Base-by-base conservation (phyloP, 92 coral and sea anemone genomes). In the Zoanthus gigantus region DNA sequence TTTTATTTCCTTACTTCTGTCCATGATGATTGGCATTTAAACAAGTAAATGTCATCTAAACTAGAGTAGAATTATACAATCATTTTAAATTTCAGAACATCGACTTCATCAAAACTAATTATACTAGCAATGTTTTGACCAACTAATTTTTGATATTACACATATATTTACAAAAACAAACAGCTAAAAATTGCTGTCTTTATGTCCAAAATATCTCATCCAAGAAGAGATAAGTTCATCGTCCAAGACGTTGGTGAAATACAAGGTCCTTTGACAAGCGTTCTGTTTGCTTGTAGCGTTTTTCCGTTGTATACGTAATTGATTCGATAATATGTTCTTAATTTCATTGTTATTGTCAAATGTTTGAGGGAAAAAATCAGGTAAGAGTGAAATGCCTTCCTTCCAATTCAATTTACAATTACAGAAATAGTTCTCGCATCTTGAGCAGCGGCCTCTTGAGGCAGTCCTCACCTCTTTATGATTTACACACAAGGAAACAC, bases 181-280 rank as follows among this genome's bases (percentile, higher is more conserved):
- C 42, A 18, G 63, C 58, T 81, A 65, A 66, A 66, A 13, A 16
- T 17, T 53, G 16, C 9, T 46, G 47, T 81, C 85, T 63, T 81
- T 81, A 37, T 81, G 58, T 81, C 85, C 85, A n/a, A 81, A 81
- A 45, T 81, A 65, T 47, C 53, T 66, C 85, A 81, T 66, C 85
- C 85, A 81, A 11, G 85, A 81, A 12, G 85, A 47, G 30, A 81
- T 81, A 7, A 81, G 65, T 81, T 81, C 52, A 46, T 5, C 47
- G 45, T 81, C 85, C 11, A 11, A 50, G 44, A 15, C 63, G 14
- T 12, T 57, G 23, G 42, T 47, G 17, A 45, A 50, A 23, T 45
- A 58, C 32, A 67, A 18, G 67, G 5, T 14, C 42, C n/a, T 81
- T 5, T 23, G 28, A 28, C 57, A 44, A 2, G 85, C 11, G 60